Evolutionary conservation across 1,140 invertebrate species (phyloP).

Genomic region (Drosophila truncata): DNA sequence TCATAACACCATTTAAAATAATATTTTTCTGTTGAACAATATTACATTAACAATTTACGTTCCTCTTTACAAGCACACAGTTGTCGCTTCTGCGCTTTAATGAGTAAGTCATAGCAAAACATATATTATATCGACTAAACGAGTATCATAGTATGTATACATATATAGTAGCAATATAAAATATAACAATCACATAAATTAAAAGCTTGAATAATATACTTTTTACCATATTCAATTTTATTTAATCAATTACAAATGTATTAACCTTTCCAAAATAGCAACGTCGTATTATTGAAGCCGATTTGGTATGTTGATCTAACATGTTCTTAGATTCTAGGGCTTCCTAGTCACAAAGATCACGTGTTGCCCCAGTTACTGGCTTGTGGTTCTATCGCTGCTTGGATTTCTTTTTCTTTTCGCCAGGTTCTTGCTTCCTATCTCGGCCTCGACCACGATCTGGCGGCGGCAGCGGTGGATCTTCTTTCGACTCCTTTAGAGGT

Average conservation of each 20-base stretch:
- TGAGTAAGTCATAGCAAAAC: too few species aligned
- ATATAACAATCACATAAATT: too few species aligned
- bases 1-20: too few species aligned
- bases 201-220: not conserved
- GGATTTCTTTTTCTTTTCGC: not conserved
- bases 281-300: conserved; percentile 2
- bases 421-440: not conserved
- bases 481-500: not conserved
- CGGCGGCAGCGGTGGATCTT: not conserved
- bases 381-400: conserved; percentile 1
- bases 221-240: not conserved
- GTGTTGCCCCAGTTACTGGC: conserved; percentile 8
- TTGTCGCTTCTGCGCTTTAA: too few species aligned
- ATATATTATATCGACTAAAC: too few species aligned
- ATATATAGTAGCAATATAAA: too few species aligned
- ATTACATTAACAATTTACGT: too few species aligned
- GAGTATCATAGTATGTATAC: too few species aligned
- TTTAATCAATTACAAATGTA: not conserved
- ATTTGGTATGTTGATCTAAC: conserved; percentile 9
- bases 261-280: conserved; percentile 1
- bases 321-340: not conserved
- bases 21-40: too few species aligned
- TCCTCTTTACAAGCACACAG: too few species aligned
- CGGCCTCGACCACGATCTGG: not conserved
- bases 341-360: conserved; percentile 19